phyloP scores from a whole-genome alignment of 1,140 invertebrate species.

The Saxidomus purpurata region DNA sequence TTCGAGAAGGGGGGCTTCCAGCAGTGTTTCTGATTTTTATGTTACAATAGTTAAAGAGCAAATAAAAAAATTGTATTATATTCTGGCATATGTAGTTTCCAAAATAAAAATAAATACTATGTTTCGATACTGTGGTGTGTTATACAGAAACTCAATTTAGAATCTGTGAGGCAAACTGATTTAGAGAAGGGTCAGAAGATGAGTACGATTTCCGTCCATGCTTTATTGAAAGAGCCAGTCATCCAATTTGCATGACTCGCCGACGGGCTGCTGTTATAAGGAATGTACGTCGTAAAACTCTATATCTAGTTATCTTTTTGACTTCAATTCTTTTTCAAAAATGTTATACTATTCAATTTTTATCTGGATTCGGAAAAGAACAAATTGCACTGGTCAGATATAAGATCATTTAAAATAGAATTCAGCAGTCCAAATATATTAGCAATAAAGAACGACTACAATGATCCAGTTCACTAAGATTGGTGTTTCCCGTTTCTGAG shows the following conservation, averaged over 20 bases:
- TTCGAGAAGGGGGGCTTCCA: slow-evolving; percentile 7
- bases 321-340: slow-evolving; percentile 9
- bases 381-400: not conserved
- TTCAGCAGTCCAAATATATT: too few species aligned
- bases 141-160: slow-evolving; percentile 5
- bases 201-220: slow-evolving; percentile 9
- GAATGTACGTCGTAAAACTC: not conserved
- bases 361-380: not conserved
- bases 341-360: slow-evolving; percentile 1
- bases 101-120: slow-evolving; percentile 53
- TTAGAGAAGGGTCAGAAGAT: slow-evolving; percentile 50
- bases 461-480: slow-evolving; percentile 8
- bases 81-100: slow-evolving; percentile 38
- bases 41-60: not conserved
- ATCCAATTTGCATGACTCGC: not conserved
- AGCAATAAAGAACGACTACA: slow-evolving; percentile 24
- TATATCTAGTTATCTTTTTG: slow-evolving; percentile 20
- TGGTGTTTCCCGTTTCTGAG: not conserved
- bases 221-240: slow-evolving; percentile 9
- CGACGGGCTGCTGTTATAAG: slow-evolving; percentile 30
- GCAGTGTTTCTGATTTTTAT: slow-evolving; percentile 25
- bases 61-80: slow-evolving; percentile 40
- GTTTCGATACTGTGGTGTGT: slow-evolving; percentile 35
- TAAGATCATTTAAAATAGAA: slow-evolving; percentile 12
- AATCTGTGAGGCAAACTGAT: slow-evolving; percentile 27